A percentile compares a stretch with the other conserved stretches of the same genome.
These are phyloP conservation scores for Malurus splendens DNA, from an alignment of 2,797 vertebrate genomes.

Conservation along the genomic window DNA sequence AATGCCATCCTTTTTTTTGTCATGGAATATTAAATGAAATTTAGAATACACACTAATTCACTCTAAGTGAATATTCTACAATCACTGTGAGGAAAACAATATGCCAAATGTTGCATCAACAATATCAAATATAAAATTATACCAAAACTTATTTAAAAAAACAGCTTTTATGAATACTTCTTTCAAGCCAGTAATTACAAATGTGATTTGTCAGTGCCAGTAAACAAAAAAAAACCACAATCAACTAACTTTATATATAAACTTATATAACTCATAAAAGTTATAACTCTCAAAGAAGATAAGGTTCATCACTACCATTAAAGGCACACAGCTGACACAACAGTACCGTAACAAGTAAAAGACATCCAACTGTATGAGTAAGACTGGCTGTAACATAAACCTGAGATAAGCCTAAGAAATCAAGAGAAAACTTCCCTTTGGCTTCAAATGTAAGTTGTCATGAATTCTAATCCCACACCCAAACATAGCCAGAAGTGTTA, in stretches of 20 bases:
- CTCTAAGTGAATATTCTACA: background rate
- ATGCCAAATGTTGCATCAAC: background rate
- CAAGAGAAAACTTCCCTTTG: background rate
- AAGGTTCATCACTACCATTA: background rate
- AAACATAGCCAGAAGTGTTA: conserved; percentile 11
- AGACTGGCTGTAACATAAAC: background rate
- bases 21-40: background rate
- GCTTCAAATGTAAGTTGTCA: background rate
- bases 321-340: background rate
- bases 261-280: background rate
- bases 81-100: background rate
- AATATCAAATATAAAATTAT: background rate
- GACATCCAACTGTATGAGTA: background rate
- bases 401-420: background rate
- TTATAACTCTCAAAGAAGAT: background rate
- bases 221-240: background rate
- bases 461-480: conserved; percentile 9
- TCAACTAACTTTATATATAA: background rate
- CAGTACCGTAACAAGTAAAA: background rate
- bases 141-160: fast-evolving
- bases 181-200: background rate
- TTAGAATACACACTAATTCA: background rate
- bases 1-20: background rate
- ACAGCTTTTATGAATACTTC: background rate
- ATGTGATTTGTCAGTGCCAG: background rate